A percentile compares a stretch with the other conserved stretches of the same genome.
These are phyloP conservation scores for Dryadula phaetusa DNA, from an alignment of 2,888 invertebrate genomes.

Conservation along the genomic window DNA sequence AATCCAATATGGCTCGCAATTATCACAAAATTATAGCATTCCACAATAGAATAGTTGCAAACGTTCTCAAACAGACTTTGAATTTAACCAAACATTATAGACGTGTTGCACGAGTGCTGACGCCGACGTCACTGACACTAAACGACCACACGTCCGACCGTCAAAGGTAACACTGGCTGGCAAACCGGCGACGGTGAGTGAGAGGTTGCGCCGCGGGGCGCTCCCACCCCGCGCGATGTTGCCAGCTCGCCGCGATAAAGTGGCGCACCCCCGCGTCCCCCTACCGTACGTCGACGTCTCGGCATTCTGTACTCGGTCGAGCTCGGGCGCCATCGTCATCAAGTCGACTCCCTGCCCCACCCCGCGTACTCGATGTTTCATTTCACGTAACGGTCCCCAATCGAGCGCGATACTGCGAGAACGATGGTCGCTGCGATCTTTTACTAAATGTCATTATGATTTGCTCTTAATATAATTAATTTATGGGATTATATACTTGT, in stretches of 20 bases:
- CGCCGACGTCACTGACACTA: slow-evolving; percentile 82
- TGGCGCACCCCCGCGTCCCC: slow-evolving; percentile 83
- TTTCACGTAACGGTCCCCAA: slow-evolving; percentile 84
- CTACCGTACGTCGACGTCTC: slow-evolving; percentile 77
- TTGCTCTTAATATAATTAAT: slow-evolving; percentile 40
- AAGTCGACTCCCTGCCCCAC: slow-evolving; percentile 73
- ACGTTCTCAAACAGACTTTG: slow-evolving; percentile 80
- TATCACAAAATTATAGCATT: slow-evolving; percentile 89
- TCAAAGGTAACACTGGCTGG: slow-evolving; percentile 87
- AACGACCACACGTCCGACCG: slow-evolving; percentile 81
- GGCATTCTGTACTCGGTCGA: slow-evolving; percentile 66
- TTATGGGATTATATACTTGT: slow-evolving; percentile 47
- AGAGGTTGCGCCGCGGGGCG: slow-evolving; percentile 84
- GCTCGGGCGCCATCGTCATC: slow-evolving; percentile 79
- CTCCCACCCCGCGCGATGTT: slow-evolving; percentile 82
- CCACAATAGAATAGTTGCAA: slow-evolving; percentile 80
- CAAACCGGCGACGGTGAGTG: slow-evolving; percentile 84
- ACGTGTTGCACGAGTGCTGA: slow-evolving; percentile 83
- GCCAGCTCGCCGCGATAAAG: slow-evolving; percentile 82
- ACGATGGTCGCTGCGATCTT: slow-evolving; percentile 71
- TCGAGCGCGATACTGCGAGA: slow-evolving; percentile 82
- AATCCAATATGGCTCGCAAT: slow-evolving; percentile 80
- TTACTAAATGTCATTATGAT: slow-evolving; percentile 59
- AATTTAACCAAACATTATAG: slow-evolving; percentile 82
- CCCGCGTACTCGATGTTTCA: slow-evolving; percentile 80